Percentiles rank a stretch among this genome's conserved stretches.
phyloP scores from a whole-genome alignment of 2,888 invertebrate genomes.

The Cantharis nigra region DNA sequence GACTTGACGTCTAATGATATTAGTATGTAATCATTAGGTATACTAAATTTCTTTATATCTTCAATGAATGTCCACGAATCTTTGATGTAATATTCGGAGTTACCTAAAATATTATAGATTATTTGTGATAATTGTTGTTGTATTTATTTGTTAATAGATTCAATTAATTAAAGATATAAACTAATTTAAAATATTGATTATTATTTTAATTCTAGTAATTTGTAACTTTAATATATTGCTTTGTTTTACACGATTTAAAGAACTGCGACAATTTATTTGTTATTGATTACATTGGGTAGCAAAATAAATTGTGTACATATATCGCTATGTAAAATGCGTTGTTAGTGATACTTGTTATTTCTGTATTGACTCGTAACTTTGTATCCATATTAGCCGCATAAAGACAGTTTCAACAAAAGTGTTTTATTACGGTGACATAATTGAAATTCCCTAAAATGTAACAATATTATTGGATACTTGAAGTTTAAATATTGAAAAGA shows the following conservation, averaged over 20 bases:
- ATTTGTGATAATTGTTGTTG: too few species aligned
- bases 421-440: neutral
- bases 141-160: too few species aligned
- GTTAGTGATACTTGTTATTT: neutral
- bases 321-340: neutral
- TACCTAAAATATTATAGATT: too few species aligned
- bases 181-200: neutral
- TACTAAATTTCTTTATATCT: too few species aligned
- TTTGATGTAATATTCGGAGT: too few species aligned
- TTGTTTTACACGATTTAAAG: neutral
- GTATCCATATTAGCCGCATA: neutral
- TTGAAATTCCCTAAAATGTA: neutral
- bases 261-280: neutral
- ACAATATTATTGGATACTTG: neutral
- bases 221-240: neutral
- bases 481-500: neutral
- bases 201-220: neutral
- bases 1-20: too few species aligned
- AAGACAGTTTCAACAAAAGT: neutral
- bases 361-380: constrained; percentile 1
- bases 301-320: neutral
- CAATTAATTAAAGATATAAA: neutral
- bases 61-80: too few species aligned
- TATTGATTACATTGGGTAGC: neutral
- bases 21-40: too few species aligned